Percentiles rank a stretch among this genome's conserved stretches.
These are phyloP conservation scores for Macrostomum cliftonense DNA, from an alignment of 2,888 invertebrate species.

Conservation along the genomic window DNA sequence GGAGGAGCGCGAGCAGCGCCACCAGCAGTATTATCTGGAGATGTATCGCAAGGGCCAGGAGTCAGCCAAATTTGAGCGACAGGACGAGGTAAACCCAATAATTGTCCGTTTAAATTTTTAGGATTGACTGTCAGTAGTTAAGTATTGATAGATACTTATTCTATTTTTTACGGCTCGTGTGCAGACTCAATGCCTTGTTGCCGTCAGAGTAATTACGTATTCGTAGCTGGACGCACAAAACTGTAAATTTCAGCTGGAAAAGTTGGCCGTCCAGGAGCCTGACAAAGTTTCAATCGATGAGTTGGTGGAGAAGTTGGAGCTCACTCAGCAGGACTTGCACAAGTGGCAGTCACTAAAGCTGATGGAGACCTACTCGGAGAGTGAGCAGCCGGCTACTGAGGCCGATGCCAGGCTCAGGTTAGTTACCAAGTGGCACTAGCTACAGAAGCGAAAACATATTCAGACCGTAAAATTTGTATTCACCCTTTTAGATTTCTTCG, in stretches of 20 bases:
- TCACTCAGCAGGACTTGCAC: conserved; percentile 25
- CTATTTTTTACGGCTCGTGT: too few species aligned
- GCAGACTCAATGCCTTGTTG: too few species aligned
- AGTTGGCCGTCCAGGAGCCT: conserved; percentile 15
- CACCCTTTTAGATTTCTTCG: conserved; percentile 18
- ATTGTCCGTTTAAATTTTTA: too few species aligned
- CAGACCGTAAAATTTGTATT: too few species aligned
- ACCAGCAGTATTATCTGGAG: conserved; percentile 21
- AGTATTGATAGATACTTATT: too few species aligned
- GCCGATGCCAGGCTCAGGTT: conserved; percentile 20
- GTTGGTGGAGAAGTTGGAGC: conserved; percentile 21
- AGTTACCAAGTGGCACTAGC: not conserved
- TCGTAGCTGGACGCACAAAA: not conserved
- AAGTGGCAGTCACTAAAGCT: conserved; percentile 26
- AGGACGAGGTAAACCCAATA: conserved; percentile 28
- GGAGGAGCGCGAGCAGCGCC: conserved; percentile 17
- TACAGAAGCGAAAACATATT: too few species aligned
- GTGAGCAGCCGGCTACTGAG: conserved; percentile 22
- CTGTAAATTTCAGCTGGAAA: conserved; percentile 20
- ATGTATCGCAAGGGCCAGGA: conserved; percentile 28
- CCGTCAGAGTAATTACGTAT: too few species aligned
- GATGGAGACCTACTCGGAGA: conserved; percentile 22
- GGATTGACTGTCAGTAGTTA: too few species aligned
- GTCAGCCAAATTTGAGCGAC: conserved; percentile 25
- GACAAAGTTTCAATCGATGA: conserved; percentile 21